Evolutionary conservation across 35 echinoderm and acorn worm genomes (phyloP), one percentile per base, ranked within the genome.

Genomic region (Lytechinus variegatus): DNA sequence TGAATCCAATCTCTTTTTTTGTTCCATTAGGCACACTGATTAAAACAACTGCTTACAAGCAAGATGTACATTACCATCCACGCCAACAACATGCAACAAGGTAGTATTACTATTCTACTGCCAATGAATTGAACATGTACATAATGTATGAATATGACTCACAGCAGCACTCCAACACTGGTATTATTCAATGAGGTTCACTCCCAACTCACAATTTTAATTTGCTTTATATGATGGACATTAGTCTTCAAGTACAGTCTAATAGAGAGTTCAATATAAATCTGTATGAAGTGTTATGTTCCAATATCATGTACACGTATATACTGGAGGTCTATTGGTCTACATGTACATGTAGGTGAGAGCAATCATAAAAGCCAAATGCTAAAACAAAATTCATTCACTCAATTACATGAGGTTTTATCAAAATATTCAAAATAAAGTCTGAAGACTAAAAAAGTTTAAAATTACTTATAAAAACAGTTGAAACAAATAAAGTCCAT

Each of bases 151-250:
- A 79, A 79, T 79, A 7, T 79, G 66, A 79, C 66, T 79, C 66
- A 79, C 66, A 24, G 12, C 66, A 79, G 12, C 66, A 79, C 66
- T 79, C 66, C 19, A 79, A 79, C 66, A 79, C 66, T 24, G 21
- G 21, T 79, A 79, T 24, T 6, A 79, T 79, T 19, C 66, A 79
- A 5, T 79, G 66, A 79, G 19, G 21, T 79, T 79, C 66, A 79
- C 66, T 79, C 66, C 66, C 66, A 79, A 24, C 66, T 79, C 66
- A 79, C 66, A n/a, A 79, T 79, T 79, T 79, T 79, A 79, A 79
- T 79, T 79, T 79, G 66, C 66, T 79, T 79, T 58, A 79, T 79
- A 79, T 7, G 19, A 79, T 24, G 19, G 66, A 79, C 66, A 79
- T 79, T 79, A 79, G 66, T 79, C 66, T 79, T 3, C n/a, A 24